Evolutionary conservation across 2,888 invertebrate species (phyloP).

Genomic region (Leucophenga montana): DNA sequence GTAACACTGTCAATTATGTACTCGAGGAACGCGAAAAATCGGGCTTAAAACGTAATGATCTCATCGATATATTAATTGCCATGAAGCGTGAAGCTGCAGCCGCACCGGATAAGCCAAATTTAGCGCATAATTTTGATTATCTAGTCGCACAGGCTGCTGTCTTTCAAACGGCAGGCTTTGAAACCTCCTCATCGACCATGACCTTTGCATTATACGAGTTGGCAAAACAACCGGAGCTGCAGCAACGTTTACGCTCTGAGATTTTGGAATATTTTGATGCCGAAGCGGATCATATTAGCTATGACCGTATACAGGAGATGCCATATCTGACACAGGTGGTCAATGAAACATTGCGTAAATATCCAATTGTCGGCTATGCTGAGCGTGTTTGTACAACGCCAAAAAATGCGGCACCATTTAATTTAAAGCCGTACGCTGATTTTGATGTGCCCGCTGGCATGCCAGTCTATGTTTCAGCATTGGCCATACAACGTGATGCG

Average conservation of each 20-base stretch:
- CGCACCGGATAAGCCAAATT: constrained; percentile 1
- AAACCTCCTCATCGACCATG: constrained; percentile 65
- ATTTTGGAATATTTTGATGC: constrained; percentile 51
- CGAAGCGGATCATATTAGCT: constrained; percentile 37
- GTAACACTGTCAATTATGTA: constrained; percentile 62
- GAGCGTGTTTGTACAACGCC: constrained; percentile 58
- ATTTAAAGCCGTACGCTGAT: constrained; percentile 50
- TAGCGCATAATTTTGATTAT: constrained; percentile 36
- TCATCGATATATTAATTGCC: constrained; percentile 71
- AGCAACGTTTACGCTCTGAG: constrained; percentile 68
- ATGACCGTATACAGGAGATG: constrained; percentile 44
- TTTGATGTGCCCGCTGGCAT: constrained; percentile 54
- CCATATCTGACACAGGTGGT: constrained; percentile 50
- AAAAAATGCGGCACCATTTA: constrained; percentile 27
- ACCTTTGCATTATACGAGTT: constrained; percentile 69
- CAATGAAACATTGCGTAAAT: constrained; percentile 56
- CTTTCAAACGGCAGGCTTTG: constrained; percentile 61
- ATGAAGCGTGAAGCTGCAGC: constrained; percentile 50
- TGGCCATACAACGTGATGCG: constrained; percentile 57
- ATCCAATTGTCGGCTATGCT: constrained; percentile 59
- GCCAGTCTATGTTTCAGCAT: constrained; percentile 58
- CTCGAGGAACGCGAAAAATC: constrained; percentile 64
- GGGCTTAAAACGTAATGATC: constrained; percentile 64
- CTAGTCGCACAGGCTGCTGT: constrained; percentile 58
- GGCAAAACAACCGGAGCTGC: constrained; percentile 65